Percentiles rank a stretch among this genome's conserved stretches.
Conservation (phyloP, 2,113 vertebrate genomes). For the Tupaia chinensis region DNA sequence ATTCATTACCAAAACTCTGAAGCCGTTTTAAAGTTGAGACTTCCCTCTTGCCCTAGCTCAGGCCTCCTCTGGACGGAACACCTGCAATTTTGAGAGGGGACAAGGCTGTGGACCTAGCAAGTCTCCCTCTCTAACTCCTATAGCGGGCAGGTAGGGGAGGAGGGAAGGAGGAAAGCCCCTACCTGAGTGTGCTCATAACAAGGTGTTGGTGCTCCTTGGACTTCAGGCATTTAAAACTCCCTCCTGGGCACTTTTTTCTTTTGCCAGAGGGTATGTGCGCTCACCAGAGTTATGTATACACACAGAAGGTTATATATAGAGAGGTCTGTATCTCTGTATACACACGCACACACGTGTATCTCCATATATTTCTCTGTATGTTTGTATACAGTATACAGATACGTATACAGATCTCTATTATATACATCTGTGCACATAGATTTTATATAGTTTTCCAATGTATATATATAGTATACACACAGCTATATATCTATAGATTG, state of each 20-base stretch:
- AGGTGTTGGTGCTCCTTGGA: neutral
- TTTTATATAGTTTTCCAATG: no score
- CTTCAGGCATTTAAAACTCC: neutral
- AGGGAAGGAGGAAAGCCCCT: neutral
- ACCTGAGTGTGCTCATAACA: neutral
- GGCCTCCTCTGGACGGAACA: neutral
- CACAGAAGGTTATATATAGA: no score
- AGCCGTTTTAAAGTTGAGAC: neutral
- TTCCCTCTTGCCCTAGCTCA: neutral
- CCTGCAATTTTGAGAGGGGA: neutral
- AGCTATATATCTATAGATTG: no score
- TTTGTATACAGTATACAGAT: no score
- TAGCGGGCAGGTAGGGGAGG: neutral
- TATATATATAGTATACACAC: no score
- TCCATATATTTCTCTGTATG: no score
- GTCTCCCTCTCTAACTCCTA: neutral
- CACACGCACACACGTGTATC: no score
- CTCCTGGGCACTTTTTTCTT: neutral
- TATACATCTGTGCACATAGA: no score
- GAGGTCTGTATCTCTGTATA: no score
- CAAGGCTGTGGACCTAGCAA: neutral
- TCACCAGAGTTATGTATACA: no score
- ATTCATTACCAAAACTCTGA: neutral
- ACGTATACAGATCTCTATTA: no score
- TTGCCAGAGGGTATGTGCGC: no score